These are phyloP conservation scores for Ochropacha duplaris DNA, from an alignment of 2,888 invertebrate genomes.

Conservation along the genomic window DNA sequence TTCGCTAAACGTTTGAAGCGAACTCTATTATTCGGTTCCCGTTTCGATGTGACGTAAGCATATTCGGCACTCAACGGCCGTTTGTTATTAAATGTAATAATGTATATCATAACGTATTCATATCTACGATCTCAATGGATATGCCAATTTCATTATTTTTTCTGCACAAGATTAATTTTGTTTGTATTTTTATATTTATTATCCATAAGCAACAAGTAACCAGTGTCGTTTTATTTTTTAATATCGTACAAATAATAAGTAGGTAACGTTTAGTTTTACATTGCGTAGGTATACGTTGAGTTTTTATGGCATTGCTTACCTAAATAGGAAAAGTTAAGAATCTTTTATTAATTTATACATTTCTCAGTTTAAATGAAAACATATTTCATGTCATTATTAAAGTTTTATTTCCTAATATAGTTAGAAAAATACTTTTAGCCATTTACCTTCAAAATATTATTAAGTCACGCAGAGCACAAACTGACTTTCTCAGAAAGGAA, in stretches of 20 bases:
- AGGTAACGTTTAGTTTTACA: no score
- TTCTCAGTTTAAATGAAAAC: no score
- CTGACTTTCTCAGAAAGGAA: conserved; percentile 37
- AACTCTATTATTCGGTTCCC: conserved; percentile 79
- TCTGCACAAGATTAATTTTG: conserved; percentile 32
- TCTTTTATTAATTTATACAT: no score
- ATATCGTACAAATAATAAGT: no score
- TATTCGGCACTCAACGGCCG: conserved; percentile 69
- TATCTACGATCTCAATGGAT: conserved; percentile 78
- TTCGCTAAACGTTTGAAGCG: conserved; percentile 79
- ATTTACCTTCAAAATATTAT: conserved; percentile 18
- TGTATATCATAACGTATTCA: conserved; percentile 79
- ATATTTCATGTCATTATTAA: no score
- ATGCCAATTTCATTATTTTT: conserved; percentile 64
- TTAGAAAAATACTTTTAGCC: conserved; percentile 8
- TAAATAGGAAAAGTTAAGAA: no score
- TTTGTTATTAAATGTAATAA: conserved; percentile 80
- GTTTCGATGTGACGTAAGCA: conserved; percentile 75
- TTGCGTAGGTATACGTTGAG: no score
- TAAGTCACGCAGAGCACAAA: conserved; percentile 44
- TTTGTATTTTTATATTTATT: conserved; percentile 2
- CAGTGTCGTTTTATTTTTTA: not conserved
- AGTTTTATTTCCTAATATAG: no score
- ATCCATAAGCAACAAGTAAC: not conserved
- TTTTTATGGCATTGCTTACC: no score